These are phyloP conservation scores for Zaprionus africanus DNA, from an alignment of 1,140 invertebrate genomes.

Conservation along the genomic window DNA sequence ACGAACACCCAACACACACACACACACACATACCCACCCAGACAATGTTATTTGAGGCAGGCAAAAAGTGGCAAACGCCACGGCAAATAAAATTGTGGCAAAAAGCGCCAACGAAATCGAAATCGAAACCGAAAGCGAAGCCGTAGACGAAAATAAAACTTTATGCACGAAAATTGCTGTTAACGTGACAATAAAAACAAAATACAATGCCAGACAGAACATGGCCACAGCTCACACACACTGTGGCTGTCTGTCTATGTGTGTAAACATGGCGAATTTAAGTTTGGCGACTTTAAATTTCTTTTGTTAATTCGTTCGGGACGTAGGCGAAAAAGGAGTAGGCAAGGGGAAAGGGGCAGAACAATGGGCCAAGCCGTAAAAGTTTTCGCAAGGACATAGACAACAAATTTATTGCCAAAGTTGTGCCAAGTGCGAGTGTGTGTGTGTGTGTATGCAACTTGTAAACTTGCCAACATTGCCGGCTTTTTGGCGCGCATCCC, in stretches of 20 bases:
- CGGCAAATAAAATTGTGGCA: constrained; percentile 60
- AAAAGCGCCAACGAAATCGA: constrained; percentile 43
- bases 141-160: constrained; percentile 62
- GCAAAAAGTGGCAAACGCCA: constrained; percentile 69
- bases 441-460: constrained; percentile 37
- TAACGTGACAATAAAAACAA: constrained; percentile 79
- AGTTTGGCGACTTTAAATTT: constrained; percentile 76
- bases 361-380: constrained; percentile 50
- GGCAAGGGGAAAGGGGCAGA: constrained; percentile 3
- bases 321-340: constrained; percentile 13
- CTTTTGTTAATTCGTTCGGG: constrained; percentile 64
- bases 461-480: constrained; percentile 55
- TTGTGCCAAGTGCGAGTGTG: constrained; percentile 42
- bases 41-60: constrained; percentile 11
- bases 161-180: constrained; percentile 76
- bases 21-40: constrained; percentile 15
- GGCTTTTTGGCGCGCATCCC: constrained; percentile 21
- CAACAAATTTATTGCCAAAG: constrained; percentile 76
- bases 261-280: constrained; percentile 51
- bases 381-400: constrained; percentile 54
- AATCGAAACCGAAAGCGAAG: constrained; percentile 52
- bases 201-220: constrained; percentile 42
- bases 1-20: constrained; percentile 60
- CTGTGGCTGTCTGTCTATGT: not conserved
- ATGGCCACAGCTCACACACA: constrained; percentile 15